A percentile compares a stretch with the other conserved stretches of the same genome.
These are phyloP conservation scores for fruit fly (Drosophila melanogaster) DNA, from an alignment of 1,140 invertebrate species.

Conservation along the genomic window Release_6_plus_ISO1_MT NT_037436.4:14704001-14704500, in stretches of 20 bases:
- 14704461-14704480: slow-evolving; percentile 18
- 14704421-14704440: slow-evolving; percentile 12
- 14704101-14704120: neutral
- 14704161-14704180: slow-evolving; percentile 16
- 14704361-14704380: slow-evolving; percentile 42
- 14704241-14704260: slow-evolving; percentile 50
- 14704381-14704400: slow-evolving; percentile 51
- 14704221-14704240: slow-evolving; percentile 11
- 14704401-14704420: slow-evolving; percentile 34
- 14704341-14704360: slow-evolving; percentile 63
- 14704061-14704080: neutral
- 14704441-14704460: neutral
- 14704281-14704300: slow-evolving; percentile 61
- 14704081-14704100: neutral
- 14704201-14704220: slow-evolving; percentile 26
- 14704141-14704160: slow-evolving; percentile 5
- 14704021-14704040: neutral
- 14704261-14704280: slow-evolving; percentile 55
- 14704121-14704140: slow-evolving; percentile 6
- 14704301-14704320: slow-evolving; percentile 54
- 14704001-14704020: no score
- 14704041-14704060: neutral
- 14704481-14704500: slow-evolving; percentile 4
- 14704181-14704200: slow-evolving; percentile 38
- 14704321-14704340: slow-evolving; percentile 57